Evolutionary conservation across 2,888 invertebrate genomes (phyloP), one percentile per base, ranked within the genome.

Genomic region (Sericinus montela): DNA sequence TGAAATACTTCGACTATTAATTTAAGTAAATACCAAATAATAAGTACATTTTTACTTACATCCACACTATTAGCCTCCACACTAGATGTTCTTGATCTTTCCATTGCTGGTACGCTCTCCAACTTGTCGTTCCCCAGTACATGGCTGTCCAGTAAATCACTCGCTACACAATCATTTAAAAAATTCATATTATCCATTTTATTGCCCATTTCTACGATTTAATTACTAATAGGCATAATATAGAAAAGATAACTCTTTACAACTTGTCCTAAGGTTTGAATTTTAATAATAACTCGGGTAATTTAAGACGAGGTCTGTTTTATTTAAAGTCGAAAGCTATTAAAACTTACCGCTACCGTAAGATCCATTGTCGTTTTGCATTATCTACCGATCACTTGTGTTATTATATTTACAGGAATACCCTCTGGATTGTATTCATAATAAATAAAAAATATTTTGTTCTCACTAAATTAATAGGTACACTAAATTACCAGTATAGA

Each of bases 121-220:
- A 74, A 69, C 71, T 85, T 85, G 68, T 84, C 80, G 68, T 80
- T 77, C 45, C 75, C 79, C 75, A 85, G 74, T 59, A 78, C 87
- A 86, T 88, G 85, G 80, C 81, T 83, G 68, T 84, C 88, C 81
- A 88, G 75, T 63, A 87, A 75, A 74, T 87, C 88, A 74, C 83
- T 87, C 57, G 83, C 88, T 88, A 75, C 72, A 75, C 65, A 78
- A 69, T 75, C 78, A 70, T 76, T 77, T 62, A 78, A 78, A 78
- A 78, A 77, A 63, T 62, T 69, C 57, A 77, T 73, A 76, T 80
- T 83, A 82, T 69, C 64, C 75, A 72, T 55, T 83, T 84, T 85
- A 85, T 84, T 79, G 55, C 72, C 70, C 79, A 81, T 86, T 81
- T 85, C 81, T 76, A 69, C 58, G 63, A 56, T 63, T 73, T 83